These are phyloP conservation scores for Cisticola juncidis DNA, from an alignment of 2,113 vertebrate species.

Conservation along the genomic window DNA sequence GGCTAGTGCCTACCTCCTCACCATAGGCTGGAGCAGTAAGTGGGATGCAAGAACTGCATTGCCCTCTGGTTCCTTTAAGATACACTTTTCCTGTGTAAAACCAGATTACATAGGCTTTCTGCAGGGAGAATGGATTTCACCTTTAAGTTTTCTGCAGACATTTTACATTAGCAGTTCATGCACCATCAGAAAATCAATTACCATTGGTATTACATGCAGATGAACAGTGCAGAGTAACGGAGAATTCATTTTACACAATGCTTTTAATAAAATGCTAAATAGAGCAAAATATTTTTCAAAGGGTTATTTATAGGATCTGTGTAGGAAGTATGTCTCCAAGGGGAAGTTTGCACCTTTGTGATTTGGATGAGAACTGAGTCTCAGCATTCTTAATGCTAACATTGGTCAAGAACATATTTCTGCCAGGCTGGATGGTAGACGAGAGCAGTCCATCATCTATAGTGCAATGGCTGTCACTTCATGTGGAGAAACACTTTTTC, in stretches of 20 bases:
- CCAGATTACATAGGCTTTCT: not conserved
- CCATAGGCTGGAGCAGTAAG: not conserved
- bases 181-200: conserved; percentile 58
- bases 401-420: not conserved
- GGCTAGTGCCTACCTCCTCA: not conserved
- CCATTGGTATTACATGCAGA: conserved; percentile 28
- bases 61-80: not conserved
- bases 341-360: conserved; percentile 25
- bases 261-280: conserved; percentile 67
- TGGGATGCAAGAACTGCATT: not conserved
- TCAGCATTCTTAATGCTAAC: not conserved
- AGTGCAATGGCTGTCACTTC: not conserved
- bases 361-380: not conserved
- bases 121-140: conserved; percentile 34
- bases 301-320: conserved; percentile 58
- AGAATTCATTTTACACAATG: conserved; percentile 64
- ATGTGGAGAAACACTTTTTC: not conserved
- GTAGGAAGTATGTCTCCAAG: conserved; percentile 5
- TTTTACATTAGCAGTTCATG: conserved; percentile 50
- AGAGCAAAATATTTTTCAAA: conserved; percentile 66
- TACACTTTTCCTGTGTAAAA: not conserved
- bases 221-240: conserved; percentile 41
- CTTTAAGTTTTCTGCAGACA: conserved; percentile 28
- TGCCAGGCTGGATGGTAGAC: not conserved
- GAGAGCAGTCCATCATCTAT: not conserved